Evolutionary conservation across 2,888 invertebrate species (phyloP).

Genomic region (Antheraea assamensis): DNA sequence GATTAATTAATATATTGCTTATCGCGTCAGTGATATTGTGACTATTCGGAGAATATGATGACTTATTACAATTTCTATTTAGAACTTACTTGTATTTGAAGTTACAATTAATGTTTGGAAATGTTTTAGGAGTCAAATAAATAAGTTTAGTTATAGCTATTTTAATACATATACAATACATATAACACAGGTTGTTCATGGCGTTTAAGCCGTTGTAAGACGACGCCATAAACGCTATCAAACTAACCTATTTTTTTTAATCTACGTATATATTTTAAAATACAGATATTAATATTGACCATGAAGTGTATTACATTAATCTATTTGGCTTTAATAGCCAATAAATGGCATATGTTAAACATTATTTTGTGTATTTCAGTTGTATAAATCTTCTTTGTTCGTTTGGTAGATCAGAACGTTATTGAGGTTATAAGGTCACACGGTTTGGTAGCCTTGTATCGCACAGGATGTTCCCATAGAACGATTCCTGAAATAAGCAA

Average conservation of each 20-base stretch:
- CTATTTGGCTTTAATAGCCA: not conserved
- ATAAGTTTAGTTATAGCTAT: conserved; percentile 1
- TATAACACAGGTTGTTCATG: not conserved
- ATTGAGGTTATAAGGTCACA: conserved; percentile 20
- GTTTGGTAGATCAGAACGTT: not conserved
- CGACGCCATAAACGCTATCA: not conserved
- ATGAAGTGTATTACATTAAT: not conserved
- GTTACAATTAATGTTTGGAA: conserved; percentile 18
- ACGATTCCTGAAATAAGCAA: conserved; percentile 17
- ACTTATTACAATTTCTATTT: conserved; percentile 37
- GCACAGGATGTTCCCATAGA: conserved; percentile 19
- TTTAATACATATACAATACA: not conserved
- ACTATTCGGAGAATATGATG: conserved; percentile 34
- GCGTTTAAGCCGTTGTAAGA: not conserved
- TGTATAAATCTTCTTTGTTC: not conserved
- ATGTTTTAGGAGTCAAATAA: not conserved
- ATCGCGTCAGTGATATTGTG: conserved; percentile 56
- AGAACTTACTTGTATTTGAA: conserved; percentile 22
- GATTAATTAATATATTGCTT: conserved; percentile 68
- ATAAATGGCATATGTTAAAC: not conserved
- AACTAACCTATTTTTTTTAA: not conserved
- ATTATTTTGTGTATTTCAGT: not conserved
- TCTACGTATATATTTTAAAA: not conserved
- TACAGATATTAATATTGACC: not conserved
- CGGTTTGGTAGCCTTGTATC: conserved; percentile 17